Evolutionary conservation across 2,888 invertebrate species (phyloP).

Genomic region (Stenodera caucasica): DNA sequence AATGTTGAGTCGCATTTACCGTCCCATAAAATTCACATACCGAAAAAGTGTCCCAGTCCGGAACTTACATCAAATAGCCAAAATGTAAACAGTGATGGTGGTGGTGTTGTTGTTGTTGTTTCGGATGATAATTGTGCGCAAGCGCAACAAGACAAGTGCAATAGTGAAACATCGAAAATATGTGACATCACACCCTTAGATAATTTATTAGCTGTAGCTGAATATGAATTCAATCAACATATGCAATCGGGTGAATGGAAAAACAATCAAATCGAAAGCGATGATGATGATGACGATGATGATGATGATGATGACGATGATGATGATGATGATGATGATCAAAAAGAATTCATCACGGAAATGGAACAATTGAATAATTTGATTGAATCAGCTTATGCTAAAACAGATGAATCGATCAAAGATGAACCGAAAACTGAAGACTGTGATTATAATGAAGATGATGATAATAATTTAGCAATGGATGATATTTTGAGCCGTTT

Average conservation of each 20-base stretch:
- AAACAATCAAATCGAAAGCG: slow-evolving; percentile 13
- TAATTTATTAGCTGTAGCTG: slow-evolving; percentile 66
- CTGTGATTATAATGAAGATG: slow-evolving; percentile 54
- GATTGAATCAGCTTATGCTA: slow-evolving; percentile 43
- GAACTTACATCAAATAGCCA: slow-evolving; percentile 34
- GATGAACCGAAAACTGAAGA: slow-evolving; percentile 45
- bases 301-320: slow-evolving; percentile 28
- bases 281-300: slow-evolving; percentile 18
- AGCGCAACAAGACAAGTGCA: slow-evolving; percentile 51
- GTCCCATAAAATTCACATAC: slow-evolving; percentile 64
- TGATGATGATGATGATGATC: slow-evolving; percentile 31
- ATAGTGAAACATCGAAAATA: slow-evolving; percentile 49
- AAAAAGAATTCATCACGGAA: slow-evolving; percentile 41
- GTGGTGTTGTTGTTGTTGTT: no score
- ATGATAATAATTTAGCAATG: slow-evolving; percentile 55
- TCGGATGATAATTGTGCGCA: slow-evolving; percentile 46
- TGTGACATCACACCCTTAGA: slow-evolving; percentile 60
- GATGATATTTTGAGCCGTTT: slow-evolving; percentile 66
- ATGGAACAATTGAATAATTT: slow-evolving; percentile 47
- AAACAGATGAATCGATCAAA: slow-evolving; percentile 40
- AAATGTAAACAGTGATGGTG: slow-evolving; percentile 50
- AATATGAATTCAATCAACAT: slow-evolving; percentile 66
- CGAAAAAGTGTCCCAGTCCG: slow-evolving; percentile 46
- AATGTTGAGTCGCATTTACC: slow-evolving; percentile 66
- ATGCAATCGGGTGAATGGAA: slow-evolving; percentile 53